A percentile compares a stretch with the other conserved stretches of the same genome.
Conservation (phyloP, 2,797 vertebrate species). For the Catharus ustulatus region DNA sequence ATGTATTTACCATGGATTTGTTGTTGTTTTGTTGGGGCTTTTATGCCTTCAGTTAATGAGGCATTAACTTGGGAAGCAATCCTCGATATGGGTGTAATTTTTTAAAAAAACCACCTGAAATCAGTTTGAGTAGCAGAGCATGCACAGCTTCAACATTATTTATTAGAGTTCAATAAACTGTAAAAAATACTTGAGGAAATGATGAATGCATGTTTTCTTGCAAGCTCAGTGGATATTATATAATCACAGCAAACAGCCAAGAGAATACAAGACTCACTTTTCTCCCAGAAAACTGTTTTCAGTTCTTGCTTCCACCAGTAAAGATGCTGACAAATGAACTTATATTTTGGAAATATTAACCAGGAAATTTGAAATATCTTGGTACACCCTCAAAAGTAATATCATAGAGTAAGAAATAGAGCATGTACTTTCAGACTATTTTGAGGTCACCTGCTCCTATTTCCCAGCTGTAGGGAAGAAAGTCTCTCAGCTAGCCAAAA, state of each 20-base stretch:
- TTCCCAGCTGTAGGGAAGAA: background rate
- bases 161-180: background rate
- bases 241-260: background rate
- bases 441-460: background rate
- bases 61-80: background rate
- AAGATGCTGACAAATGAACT: background rate
- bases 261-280: background rate
- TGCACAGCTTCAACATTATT: background rate
- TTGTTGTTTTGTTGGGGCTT: background rate
- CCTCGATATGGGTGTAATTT: background rate
- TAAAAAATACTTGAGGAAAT: background rate
- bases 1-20: background rate
- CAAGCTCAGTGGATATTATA: background rate
- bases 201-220: background rate
- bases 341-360: background rate
- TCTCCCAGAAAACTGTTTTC: background rate
- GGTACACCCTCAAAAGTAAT: background rate
- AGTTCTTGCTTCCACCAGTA: background rate
- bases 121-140: background rate
- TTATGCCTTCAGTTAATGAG: background rate
- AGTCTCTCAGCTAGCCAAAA: background rate
- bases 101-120: background rate
- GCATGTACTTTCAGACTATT: background rate
- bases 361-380: background rate
- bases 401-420: background rate